Conservation (phyloP, 37 sponge, comb jelly and placozoan species). For the Chondrilla cf. caribensis region DNA sequence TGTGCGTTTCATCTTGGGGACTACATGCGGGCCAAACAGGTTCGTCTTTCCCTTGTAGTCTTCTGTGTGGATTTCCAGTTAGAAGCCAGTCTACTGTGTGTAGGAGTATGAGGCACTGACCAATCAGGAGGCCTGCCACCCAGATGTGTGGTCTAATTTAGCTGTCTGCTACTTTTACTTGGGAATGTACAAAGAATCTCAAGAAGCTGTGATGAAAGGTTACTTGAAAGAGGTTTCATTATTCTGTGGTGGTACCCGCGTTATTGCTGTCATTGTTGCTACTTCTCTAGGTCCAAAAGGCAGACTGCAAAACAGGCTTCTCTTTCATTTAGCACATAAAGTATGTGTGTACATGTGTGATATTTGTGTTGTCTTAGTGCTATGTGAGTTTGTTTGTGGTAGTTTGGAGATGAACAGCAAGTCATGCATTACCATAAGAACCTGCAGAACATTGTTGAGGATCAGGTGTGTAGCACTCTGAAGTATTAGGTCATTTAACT, state of each 20-base stretch:
- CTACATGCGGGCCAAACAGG: slow-evolving; percentile 75
- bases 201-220: slow-evolving; percentile 71
- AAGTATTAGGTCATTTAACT: background rate
- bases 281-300: slow-evolving; percentile 66
- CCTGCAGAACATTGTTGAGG: slow-evolving; percentile 90
- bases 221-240: background rate
- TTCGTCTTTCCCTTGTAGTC: background rate
- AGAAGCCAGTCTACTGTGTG: background rate
- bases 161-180: slow-evolving; percentile 93
- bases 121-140: slow-evolving; percentile 38
- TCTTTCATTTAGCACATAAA: slow-evolving; percentile 95
- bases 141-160: slow-evolving; percentile 77
- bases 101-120: slow-evolving; percentile 86
- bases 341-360: slow-evolving; percentile 34
- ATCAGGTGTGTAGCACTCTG: slow-evolving; percentile 75
- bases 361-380: background rate
- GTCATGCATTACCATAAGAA: slow-evolving; percentile 84
- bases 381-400: background rate
- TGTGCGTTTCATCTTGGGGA: slow-evolving; percentile 91
- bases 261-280: no score
- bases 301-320: slow-evolving; percentile 81
- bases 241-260: no score
- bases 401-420: slow-evolving; percentile 88
- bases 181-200: slow-evolving; percentile 94
- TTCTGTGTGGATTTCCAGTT: background rate